Evolutionary conservation across 2,888 invertebrate genomes (phyloP), one percentile per base, ranked within the genome.

Genomic region (Agapostemon virescens): DNA sequence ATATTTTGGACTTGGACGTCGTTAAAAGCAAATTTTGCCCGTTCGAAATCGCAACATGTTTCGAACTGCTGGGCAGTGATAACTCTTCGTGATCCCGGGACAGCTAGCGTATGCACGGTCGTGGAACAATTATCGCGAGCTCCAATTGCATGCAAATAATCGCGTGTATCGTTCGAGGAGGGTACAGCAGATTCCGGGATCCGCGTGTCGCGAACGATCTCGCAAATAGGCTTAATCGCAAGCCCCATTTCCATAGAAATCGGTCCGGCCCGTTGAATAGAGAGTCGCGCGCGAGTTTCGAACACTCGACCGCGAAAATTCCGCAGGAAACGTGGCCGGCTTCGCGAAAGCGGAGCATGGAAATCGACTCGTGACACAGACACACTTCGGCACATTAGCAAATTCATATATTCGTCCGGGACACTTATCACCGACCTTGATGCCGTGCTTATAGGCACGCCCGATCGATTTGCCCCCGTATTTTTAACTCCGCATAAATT

Each of bases 401-500:
- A 77, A 77, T 84, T 77, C 84, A 71, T 84, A 30, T 68, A 76
- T 85, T 85, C 72, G 52, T 58, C 15, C 70, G 61, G 68, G 75
- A 77, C 77, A 79, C 83, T 84, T 81, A 79, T 73, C 45, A 26
- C 69, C 83, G 81, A 81, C 85, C 85, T 85, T 85, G 86, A 75
- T 79, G 74, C 66, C 33, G 45, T 20, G 52, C 45, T 68, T 61
- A 74, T 74, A 78, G 71, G 69, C 73, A 26, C 70, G 42, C 55
- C 66, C 84, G 81, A 86, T 86, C 86, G 87, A 86, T 83, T 67
- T 36, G n/a, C 73, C 79, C 81, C 66, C 82, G 82, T 89, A 89
- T 89, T 89, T 90, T 88, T 87, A 88, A 88, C 85, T 42, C 77
- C 73, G 84, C 85, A 86, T 88, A 86, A 88, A 88, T 86, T 86